phyloP scores from a whole-genome alignment of 2,797 vertebrate species.

The Xiphophorus birchmanni region DNA sequence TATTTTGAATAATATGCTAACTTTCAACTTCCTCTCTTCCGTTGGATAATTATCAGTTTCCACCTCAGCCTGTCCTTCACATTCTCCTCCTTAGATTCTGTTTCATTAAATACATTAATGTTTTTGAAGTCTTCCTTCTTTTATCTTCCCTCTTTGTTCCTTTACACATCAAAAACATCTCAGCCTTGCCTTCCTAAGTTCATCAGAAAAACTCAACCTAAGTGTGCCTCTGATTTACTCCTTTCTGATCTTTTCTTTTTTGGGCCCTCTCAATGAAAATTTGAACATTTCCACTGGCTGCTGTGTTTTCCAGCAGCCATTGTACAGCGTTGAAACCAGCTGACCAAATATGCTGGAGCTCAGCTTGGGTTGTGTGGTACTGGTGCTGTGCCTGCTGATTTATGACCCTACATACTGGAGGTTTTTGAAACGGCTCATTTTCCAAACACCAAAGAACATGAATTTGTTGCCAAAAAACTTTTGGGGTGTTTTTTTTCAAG shows the following conservation, averaged over 20 bases:
- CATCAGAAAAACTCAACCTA: not conserved
- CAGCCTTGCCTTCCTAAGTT: not conserved
- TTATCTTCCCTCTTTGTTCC: not conserved
- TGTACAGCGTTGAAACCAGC: too few relatives aligned
- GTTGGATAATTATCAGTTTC: not conserved
- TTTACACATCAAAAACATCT: not conserved
- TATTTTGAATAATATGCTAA: not conserved
- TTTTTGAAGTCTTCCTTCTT: not conserved
- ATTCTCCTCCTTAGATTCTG: not conserved
- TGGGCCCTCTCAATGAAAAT: not conserved
- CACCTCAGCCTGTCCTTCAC: not conserved
- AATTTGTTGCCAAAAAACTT: too few relatives aligned
- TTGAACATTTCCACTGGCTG: not conserved
- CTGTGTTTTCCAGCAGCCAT: too few relatives aligned
- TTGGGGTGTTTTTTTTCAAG: too few relatives aligned
- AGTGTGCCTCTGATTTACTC: not conserved
- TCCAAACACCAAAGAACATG: too few relatives aligned
- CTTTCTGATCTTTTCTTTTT: not conserved
- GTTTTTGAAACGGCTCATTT: too few relatives aligned
- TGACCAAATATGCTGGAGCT: too few relatives aligned
- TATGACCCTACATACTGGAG: too few relatives aligned
- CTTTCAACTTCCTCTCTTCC: not conserved
- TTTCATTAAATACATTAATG: not conserved
- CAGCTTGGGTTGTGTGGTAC: too few relatives aligned
- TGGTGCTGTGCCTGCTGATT: too few relatives aligned